A percentile compares a stretch with the other conserved stretches of the same genome.
Conservation (phyloP, 2,888 invertebrate genomes). For the Tillus elongatus region DNA sequence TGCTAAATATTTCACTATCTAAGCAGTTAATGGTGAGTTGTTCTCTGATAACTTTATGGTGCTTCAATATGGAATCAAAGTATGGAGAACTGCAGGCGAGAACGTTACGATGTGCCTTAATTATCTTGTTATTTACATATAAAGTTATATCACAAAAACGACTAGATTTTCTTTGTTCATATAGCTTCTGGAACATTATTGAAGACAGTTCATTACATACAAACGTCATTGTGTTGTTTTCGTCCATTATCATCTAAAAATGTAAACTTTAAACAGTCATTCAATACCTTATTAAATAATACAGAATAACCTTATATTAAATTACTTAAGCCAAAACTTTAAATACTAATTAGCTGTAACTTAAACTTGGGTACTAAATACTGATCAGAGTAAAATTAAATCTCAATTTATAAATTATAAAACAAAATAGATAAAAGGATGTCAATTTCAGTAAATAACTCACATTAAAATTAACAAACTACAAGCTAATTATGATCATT, state of each 20-base stretch:
- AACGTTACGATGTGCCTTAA: constrained; percentile 53
- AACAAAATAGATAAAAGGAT: too few relatives aligned
- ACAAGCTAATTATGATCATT: too few relatives aligned
- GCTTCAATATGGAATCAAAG: constrained; percentile 53
- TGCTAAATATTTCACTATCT: constrained; percentile 50
- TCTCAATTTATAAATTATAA: too few relatives aligned
- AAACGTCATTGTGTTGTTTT: constrained; percentile 37
- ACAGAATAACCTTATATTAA: too few relatives aligned
- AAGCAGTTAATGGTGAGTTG: constrained; percentile 49
- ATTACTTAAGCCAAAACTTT: too few relatives aligned
- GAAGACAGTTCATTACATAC: constrained; percentile 36
- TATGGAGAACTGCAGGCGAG: constrained; percentile 56
- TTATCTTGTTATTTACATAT: constrained; percentile 49
- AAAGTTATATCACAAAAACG: constrained; percentile 54
- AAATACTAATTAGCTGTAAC: too few relatives aligned
- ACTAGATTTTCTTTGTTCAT: constrained; percentile 47
- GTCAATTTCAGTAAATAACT: too few relatives aligned
- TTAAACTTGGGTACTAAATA: too few relatives aligned
- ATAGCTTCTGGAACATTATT: constrained; percentile 37
- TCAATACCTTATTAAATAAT: too few relatives aligned
- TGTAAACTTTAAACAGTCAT: too few relatives aligned
- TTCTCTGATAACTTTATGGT: constrained; percentile 46
- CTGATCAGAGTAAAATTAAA: too few relatives aligned
- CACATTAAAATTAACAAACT: too few relatives aligned
- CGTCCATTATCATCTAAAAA: constrained; percentile 29